Conservation (phyloP, 2,113 vertebrate species). For the Nerophis ophidion region DNA sequence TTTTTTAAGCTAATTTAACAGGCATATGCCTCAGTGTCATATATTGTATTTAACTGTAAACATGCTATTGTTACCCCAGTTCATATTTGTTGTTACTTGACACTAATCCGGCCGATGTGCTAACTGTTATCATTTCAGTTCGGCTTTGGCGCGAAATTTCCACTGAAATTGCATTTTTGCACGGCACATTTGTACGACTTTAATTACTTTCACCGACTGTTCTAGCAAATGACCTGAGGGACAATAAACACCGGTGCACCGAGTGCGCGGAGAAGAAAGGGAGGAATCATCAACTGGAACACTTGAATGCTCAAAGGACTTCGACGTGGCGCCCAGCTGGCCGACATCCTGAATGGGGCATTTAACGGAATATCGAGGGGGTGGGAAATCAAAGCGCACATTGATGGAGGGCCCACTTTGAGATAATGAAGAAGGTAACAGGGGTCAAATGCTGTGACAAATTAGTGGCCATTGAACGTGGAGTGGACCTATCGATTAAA, state of each 20-base stretch:
- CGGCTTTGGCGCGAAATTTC: too few relatives aligned
- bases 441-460: slow-evolving; percentile 10
- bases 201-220: not conserved
- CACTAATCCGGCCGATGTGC: too few relatives aligned
- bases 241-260: slow-evolving; percentile 48
- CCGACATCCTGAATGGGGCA: slow-evolving; percentile 6
- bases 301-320: slow-evolving; percentile 17
- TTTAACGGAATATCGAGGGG: slow-evolving; percentile 9
- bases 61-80: too few relatives aligned
- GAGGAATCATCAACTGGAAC: slow-evolving; percentile 11
- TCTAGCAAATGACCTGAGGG: slow-evolving; percentile 38
- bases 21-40: too few relatives aligned
- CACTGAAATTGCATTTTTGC: too few relatives aligned
- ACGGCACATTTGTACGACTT: too few relatives aligned
- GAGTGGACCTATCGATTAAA: not conserved
- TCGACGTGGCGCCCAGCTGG: slow-evolving; percentile 2
- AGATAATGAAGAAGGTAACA: slow-evolving; percentile 20
- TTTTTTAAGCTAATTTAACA: too few relatives aligned
- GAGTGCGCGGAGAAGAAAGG: slow-evolving; percentile 16
- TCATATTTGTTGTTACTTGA: too few relatives aligned
- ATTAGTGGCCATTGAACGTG: slow-evolving; percentile 9
- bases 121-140: too few relatives aligned
- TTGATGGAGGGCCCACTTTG: slow-evolving; percentile 18
- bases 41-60: too few relatives aligned
- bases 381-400: slow-evolving; percentile 13